A percentile compares a stretch with the other conserved stretches of the same genome.
phyloP scores from a whole-genome alignment of 2,888 invertebrate genomes.

The Strigamia maritima region DNA sequence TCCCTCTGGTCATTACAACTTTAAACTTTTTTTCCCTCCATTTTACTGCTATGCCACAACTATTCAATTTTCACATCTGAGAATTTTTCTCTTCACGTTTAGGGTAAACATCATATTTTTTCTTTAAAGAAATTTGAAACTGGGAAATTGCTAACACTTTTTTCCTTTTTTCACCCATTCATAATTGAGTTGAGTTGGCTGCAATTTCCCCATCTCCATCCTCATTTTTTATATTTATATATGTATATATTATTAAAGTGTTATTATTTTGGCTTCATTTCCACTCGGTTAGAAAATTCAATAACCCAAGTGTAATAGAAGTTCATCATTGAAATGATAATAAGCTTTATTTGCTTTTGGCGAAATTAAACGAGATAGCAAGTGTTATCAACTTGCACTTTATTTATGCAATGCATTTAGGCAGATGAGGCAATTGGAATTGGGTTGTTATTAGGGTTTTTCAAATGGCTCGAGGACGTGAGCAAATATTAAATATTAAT shows the following conservation, averaged over 20 bases:
- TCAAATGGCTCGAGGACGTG: not conserved
- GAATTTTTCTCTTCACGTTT: not conserved
- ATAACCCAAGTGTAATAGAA: constrained; percentile 22
- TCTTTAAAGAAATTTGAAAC: constrained; percentile 18
- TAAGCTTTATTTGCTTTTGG: constrained; percentile 25
- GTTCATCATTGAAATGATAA: constrained; percentile 24
- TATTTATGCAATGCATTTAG: constrained; percentile 22
- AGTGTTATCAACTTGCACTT: not conserved
- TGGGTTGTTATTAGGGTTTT: constrained; percentile 7
- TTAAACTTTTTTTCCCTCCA: not conserved
- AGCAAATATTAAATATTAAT: not conserved
- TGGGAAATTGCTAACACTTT: constrained; percentile 30
- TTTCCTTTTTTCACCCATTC: constrained; percentile 5
- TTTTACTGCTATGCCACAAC: not conserved
- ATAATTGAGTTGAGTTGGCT: constrained; percentile 17
- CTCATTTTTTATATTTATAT: not conserved
- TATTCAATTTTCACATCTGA: not conserved
- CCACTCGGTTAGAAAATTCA: constrained; percentile 31
- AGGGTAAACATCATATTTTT: not conserved
- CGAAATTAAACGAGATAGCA: constrained; percentile 8
- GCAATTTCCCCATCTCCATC: not conserved
- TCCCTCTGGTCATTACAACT: not conserved
- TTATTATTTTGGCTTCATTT: constrained; percentile 31
- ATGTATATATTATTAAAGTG: not conserved
- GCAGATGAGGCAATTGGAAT: constrained; percentile 12